Base-by-base conservation (phyloP, 2,888 invertebrate species). In the Lasioglossum pauxillum region DNA sequence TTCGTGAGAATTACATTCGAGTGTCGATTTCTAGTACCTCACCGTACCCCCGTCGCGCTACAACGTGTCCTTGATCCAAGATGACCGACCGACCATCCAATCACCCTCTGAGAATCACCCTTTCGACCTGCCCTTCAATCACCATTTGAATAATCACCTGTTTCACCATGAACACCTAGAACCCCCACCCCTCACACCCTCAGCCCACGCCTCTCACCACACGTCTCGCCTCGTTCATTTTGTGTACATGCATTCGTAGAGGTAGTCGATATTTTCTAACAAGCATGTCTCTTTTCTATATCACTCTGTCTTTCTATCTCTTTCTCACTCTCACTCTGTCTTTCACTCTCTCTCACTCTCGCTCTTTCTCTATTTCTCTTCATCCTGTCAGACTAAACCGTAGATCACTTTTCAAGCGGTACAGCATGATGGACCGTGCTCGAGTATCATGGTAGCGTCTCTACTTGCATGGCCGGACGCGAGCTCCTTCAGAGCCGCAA, bases 21-120 rank as follows among this genome's bases (percentile, higher is more conserved):
- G 87, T 82, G 88, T 90, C 89, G 90, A 90, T 88, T 89, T 86
- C 71, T 53, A 64, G 80, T 82, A 86, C 88, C 87, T 85, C 82
- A 83, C 89, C 87, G 89, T 89, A 88, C 88, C 89, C 90, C 91
- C 88, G 80, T 89, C 90, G 90, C 89, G 91, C 85, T 80, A 80
- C 86, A 91, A 88, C 86, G 91, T 82, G 90, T 88, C 88, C 90
- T 85, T 88, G 81, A 85, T 84, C 91, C 85, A 89, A 90, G 86
- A 91, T 90, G 90, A 91, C 91, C 91, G 90, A 91, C 90, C 91
- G 91, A 91, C 91, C 91, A 89, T 89, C 87, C 91, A 80, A 89
- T 84, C 87, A 82, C 72, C 81, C 85, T 75, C 83, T 81, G 73
- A 82, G 74, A 84, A 76, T 82, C 76, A 83, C 82, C 86, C 78